These are phyloP conservation scores for Tragopan temminckii DNA, from an alignment of 2,797 vertebrate species.

Conservation along the genomic window DNA sequence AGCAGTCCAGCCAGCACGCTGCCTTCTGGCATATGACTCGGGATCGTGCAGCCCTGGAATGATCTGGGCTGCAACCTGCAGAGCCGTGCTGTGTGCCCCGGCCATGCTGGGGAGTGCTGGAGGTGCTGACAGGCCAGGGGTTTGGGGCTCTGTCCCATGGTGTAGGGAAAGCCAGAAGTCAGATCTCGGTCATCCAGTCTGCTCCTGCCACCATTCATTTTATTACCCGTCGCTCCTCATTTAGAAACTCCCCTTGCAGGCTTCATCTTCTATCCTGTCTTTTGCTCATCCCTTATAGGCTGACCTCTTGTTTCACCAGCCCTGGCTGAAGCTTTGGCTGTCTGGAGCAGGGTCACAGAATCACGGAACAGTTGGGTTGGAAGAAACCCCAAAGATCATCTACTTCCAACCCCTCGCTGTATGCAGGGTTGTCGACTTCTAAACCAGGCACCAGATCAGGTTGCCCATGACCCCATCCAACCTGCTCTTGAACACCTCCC, in stretches of 20 bases:
- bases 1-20: neutral
- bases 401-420: too few relatives aligned
- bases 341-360: neutral
- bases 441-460: too few relatives aligned
- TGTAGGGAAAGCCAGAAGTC: neutral
- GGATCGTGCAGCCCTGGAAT: neutral
- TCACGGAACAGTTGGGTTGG: too few relatives aligned
- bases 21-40: neutral
- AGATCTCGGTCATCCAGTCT: neutral
- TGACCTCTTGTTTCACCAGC: neutral
- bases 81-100: neutral
- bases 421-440: too few relatives aligned
- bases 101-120: neutral
- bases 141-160: neutral
- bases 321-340: neutral
- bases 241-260: neutral
- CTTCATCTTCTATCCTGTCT: neutral
- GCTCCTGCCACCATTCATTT: neutral
- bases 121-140: conserved; percentile 41
- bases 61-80: neutral
- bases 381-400: too few relatives aligned
- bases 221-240: neutral
- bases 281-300: neutral
- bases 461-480: too few relatives aligned
- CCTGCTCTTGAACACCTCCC: too few relatives aligned